These are phyloP conservation scores for Oceanodroma leucorhoa DNA, from an alignment of 2,797 vertebrate genomes.

Conservation along the genomic window DNA sequence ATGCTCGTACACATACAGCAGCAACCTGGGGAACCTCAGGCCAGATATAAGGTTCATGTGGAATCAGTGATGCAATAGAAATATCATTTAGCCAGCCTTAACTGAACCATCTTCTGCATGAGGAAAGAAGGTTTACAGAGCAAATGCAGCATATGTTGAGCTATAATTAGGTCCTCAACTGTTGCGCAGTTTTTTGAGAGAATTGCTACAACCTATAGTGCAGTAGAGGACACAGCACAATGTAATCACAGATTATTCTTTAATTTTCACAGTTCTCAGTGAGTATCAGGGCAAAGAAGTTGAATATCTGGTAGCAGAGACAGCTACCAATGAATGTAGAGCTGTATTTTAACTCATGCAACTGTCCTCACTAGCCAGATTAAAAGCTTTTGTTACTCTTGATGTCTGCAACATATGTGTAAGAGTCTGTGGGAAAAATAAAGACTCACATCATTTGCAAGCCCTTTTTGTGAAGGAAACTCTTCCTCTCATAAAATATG, in stretches of 20 bases:
- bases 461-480: conserved; percentile 34
- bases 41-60: neutral
- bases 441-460: conserved; percentile 47
- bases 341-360: neutral
- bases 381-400: conserved; percentile 14
- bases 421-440: conserved; percentile 59
- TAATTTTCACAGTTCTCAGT: neutral
- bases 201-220: neutral
- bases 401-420: conserved; percentile 33
- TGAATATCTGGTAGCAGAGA: conserved; percentile 30
- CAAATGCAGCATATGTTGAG: neutral
- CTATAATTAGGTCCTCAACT: neutral
- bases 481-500: conserved; percentile 46
- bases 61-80: neutral
- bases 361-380: neutral
- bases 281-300: neutral
- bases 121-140: neutral
- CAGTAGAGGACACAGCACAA: neutral
- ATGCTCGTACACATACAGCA: neutral
- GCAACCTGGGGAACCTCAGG: neutral
- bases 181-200: neutral
- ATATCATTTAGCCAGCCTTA: neutral
- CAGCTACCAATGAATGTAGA: neutral
- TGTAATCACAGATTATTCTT: conserved; percentile 51
- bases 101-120: neutral